Base-by-base conservation (phyloP, 64 coral and sea anemone species). In the Stichodactyla mertensii region DNA sequence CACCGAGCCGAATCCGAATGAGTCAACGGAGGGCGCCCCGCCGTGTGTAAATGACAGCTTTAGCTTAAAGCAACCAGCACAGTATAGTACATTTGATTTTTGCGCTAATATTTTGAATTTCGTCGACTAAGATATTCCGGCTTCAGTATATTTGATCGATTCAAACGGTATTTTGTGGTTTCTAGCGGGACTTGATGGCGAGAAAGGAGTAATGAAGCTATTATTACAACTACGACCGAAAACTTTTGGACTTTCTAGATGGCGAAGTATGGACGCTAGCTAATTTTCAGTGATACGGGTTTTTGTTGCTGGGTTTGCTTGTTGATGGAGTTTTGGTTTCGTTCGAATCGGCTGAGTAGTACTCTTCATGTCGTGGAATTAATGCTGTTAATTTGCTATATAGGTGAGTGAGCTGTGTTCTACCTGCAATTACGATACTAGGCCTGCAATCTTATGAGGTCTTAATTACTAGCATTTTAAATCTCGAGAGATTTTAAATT, bases 1-100 rank as follows among this genome's bases (percentile, higher is more conserved):
- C 62, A 66, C 62, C 62, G 62, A 66, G 23, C 18, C 62, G 62
- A 66, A 66, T 66, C 62, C 62, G 62, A 66, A 66, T 66, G 59
- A 13, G 13, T 16, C 62, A 20, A 66, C 62, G 62, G 20, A 66
- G 22, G 62, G 62, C 62, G 6, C 62, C 62, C 62, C 22, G 20
- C 19, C 62, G 62, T 66, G 62, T n/a, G 22, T 66, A 7, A n/a
- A 66, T 66, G 62, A 66, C 62, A 66, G 62, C 62, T n/a, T 22
- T 66, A n/a, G 0, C 5, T 4, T 4, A 64, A 15, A 64, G 28
- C 28, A 31, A 66, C 18, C 62, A 66, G 0, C 7, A 7, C 60
- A 7, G 19, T n/a, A 22, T n/a, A 66, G 0, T 59, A 45, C 36
- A 45, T 59, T 59, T 12, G 57, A 16, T 59, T 66, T 66, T 66